phyloP scores from a whole-genome alignment of 1,140 invertebrate genomes.

The Zaprionus lachaisei region DNA sequence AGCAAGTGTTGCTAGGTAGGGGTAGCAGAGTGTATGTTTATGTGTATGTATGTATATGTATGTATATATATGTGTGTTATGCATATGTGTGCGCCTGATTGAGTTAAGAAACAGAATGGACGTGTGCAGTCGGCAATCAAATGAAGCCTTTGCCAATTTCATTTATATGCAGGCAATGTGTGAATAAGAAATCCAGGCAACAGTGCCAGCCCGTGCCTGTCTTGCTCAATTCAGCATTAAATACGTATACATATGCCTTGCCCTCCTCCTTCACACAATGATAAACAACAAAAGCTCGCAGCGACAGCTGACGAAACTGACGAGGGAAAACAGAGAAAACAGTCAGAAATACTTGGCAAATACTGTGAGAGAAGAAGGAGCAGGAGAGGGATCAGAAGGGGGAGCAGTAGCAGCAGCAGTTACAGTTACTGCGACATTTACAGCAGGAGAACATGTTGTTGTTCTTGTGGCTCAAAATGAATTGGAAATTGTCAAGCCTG shows the following conservation, averaged over 20 bases:
- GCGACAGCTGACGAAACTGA: slow-evolving; percentile 14
- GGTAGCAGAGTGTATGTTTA: neutral
- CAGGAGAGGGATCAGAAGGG: too few species aligned
- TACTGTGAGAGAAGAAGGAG: too few species aligned
- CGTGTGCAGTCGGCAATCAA: slow-evolving; percentile 73
- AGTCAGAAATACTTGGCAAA: slow-evolving; percentile 1
- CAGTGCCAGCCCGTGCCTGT: slow-evolving; percentile 49
- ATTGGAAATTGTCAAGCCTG: slow-evolving; percentile 44
- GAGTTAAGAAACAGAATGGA: slow-evolving; percentile 21
- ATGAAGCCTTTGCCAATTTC: slow-evolving; percentile 63
- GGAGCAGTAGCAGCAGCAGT: neutral
- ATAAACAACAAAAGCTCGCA: slow-evolving; percentile 8
- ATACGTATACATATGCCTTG: slow-evolving; percentile 18
- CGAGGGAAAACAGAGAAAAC: neutral
- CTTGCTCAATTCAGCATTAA: slow-evolving; percentile 46
- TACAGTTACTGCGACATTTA: slow-evolving; percentile 16
- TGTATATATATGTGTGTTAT: slow-evolving; percentile 18
- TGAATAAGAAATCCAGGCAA: slow-evolving; percentile 52
- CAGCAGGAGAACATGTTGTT: slow-evolving; percentile 4
- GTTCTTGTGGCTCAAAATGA: slow-evolving; percentile 21
- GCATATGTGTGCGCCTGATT: slow-evolving; percentile 35
- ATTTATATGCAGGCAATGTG: slow-evolving; percentile 59
- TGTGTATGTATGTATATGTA: slow-evolving; percentile 3
- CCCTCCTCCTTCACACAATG: neutral
- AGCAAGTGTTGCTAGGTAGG: slow-evolving; percentile 1